Evolutionary conservation across 1,140 invertebrate genomes (phyloP).

Genomic region (Paramacrobiotus metropolitanus): DNA sequence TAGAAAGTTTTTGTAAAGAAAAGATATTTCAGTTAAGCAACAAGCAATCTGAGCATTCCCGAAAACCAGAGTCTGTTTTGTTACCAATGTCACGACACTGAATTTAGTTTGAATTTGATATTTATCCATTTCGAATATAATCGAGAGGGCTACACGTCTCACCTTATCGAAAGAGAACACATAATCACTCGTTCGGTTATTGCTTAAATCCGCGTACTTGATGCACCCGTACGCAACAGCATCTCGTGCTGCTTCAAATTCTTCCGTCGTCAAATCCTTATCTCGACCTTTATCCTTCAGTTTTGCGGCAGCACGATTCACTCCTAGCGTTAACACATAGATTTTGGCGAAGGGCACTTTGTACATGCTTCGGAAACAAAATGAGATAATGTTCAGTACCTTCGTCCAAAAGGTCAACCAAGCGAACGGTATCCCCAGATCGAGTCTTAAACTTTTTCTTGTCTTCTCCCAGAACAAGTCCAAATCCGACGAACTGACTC

Average conservation of each 20-base stretch:
- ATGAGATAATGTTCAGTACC: conserved; percentile 23
- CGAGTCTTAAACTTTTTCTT: conserved; percentile 98
- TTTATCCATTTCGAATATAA: conserved; percentile 6
- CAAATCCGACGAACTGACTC: conserved; percentile 50
- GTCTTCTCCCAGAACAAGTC: conserved; percentile 90
- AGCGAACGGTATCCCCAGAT: conserved; percentile 77
- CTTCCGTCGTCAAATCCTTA: conserved; percentile 53
- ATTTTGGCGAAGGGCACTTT: not conserved
- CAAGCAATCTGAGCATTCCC: too few species aligned
- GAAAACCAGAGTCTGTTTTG: too few species aligned
- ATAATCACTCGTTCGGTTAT: conserved; percentile 81
- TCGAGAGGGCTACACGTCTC: conserved; percentile 11
- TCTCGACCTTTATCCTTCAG: conserved; percentile 72
- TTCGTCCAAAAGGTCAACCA: conserved; percentile 79
- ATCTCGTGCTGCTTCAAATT: conserved; percentile 59
- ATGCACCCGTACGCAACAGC: conserved; percentile 93
- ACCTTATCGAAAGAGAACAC: conserved; percentile 92
- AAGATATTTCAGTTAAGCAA: too few species aligned
- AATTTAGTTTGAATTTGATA: too few species aligned
- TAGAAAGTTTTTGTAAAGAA: too few species aligned
- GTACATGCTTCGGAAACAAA: conserved; percentile 5
- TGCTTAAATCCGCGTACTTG: conserved; percentile 87
- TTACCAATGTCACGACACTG: too few species aligned
- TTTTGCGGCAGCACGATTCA: conserved; percentile 57
- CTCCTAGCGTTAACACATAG: conserved; percentile 30